Evolutionary conservation across 1,140 invertebrate genomes (phyloP), one percentile per base, ranked within the genome.

Genomic region (Drosophila murphyi): DNA sequence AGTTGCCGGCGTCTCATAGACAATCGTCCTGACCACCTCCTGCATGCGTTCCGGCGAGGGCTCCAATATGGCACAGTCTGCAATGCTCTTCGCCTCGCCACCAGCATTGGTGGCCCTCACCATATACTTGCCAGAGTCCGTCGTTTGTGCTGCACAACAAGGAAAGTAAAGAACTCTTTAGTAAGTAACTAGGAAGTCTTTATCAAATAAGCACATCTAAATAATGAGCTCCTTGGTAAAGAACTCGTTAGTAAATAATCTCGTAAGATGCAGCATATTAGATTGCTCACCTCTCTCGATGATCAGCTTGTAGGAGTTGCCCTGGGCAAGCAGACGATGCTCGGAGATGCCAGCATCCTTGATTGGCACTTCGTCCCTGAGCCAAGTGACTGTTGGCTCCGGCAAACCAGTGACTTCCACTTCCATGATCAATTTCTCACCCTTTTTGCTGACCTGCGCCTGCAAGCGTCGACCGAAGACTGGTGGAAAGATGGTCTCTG

Each of bases 391-490:
- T 2, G 94, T 94, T 2, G 96, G 96, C 45, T 95, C 94, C 1
- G 96, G 96, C 43, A 95, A 95, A 50, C 96, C 96, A 29, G 95
- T 96, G 10, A 97, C 95, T 93, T 97, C 96, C 3, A 97, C 95
- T 92, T 96, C 96, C 94, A 97, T 95, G 37, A 95, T 94, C 6
- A 97, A 93, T 72, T 96, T 94, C 71, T 96, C 95, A 4, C 96
- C 96, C 70, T 94, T 94, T 73, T 96, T 95, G 0, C 95, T 95
- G 10, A 96, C 95, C 91, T 96, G 95, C 34, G 96, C 96, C 92
- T 97, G 96, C 12, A 97, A 93, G 63, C 96, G 94, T 83, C 95
- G 94, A 5, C 96, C 95, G 92, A 98, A 97, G 45, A 97, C 96
- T 6, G 97, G 97, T 20, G 96, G 96, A 82, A 96, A 96, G 54